phyloP scores from a whole-genome alignment of 2,888 invertebrate species.

The Phortica magna region DNA sequence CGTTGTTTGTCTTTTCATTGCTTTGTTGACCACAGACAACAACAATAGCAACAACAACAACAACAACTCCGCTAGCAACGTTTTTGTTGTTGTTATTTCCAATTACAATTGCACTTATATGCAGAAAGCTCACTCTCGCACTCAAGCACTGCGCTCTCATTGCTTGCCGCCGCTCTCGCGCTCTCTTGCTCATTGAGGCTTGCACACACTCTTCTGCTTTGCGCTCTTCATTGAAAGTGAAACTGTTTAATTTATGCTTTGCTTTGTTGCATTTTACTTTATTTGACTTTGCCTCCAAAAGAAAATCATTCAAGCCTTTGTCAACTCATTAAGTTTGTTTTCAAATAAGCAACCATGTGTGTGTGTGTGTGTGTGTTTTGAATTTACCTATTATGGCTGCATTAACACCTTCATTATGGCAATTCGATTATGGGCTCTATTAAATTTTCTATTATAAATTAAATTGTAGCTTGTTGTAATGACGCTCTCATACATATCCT shows the following conservation, averaged over 20 bases:
- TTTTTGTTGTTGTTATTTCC: neutral
- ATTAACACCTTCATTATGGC: too few relatives aligned
- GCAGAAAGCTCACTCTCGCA: slow-evolving; percentile 7
- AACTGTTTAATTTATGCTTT: slow-evolving; percentile 20
- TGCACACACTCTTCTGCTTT: neutral
- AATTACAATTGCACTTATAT: neutral
- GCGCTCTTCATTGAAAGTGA: slow-evolving; percentile 30
- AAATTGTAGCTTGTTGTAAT: too few relatives aligned
- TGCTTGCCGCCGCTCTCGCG: neutral
- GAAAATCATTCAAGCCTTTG: too few relatives aligned
- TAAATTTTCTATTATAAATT: too few relatives aligned
- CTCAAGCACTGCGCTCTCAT: neutral
- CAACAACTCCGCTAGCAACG: neutral
- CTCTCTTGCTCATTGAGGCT: slow-evolving; percentile 15
- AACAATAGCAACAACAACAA: slow-evolving; percentile 27
- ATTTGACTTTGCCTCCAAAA: too few relatives aligned
- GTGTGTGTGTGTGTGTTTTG: too few relatives aligned
- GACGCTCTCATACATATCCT: too few relatives aligned
- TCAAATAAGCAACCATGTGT: too few relatives aligned
- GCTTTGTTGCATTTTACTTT: neutral
- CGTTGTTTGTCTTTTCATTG: neutral
- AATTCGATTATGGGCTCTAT: too few relatives aligned
- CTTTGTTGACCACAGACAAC: slow-evolving; percentile 51
- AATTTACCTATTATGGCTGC: too few relatives aligned
- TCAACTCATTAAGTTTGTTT: too few relatives aligned